phyloP scores from a whole-genome alignment of 2,113 vertebrate species.

The Leptocoma aspasia region DNA sequence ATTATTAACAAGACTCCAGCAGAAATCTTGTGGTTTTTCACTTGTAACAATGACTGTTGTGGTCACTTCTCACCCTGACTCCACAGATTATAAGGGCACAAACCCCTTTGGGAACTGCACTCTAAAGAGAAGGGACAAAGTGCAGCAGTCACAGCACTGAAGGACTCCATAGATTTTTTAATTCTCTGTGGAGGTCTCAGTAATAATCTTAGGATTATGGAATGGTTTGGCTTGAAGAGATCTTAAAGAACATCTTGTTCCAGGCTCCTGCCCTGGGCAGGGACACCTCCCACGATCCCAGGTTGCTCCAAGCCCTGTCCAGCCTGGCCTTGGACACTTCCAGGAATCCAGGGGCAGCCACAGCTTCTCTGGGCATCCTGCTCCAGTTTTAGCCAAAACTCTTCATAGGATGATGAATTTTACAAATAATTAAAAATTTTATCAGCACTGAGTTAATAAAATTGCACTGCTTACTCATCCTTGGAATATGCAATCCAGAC shows the following conservation, averaged over 20 bases:
- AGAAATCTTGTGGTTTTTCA: neutral
- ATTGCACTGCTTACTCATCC: neutral
- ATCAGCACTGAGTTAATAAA: neutral
- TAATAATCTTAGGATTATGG: neutral
- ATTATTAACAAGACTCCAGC: neutral
- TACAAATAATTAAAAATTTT: neutral
- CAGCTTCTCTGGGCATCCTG: neutral
- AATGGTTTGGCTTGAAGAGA: neutral
- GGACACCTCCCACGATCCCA: neutral
- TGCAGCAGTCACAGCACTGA: neutral
- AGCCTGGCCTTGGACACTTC: neutral
- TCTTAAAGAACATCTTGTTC: neutral
- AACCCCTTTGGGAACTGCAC: neutral
- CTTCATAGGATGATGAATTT: neutral
- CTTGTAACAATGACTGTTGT: neutral
- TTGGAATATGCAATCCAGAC: neutral
- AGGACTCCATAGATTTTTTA: neutral
- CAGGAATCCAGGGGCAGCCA: neutral
- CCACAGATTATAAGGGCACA: rapidly evolving
- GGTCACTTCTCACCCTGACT: neutral
- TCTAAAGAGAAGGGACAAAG: neutral
- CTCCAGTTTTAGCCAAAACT: neutral
- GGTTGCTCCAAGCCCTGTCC: neutral
- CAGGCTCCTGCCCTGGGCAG: neutral
- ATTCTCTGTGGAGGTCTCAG: neutral